phyloP scores from a whole-genome alignment of 2,113 vertebrate species.

The Peromyscus californicus region DNA sequence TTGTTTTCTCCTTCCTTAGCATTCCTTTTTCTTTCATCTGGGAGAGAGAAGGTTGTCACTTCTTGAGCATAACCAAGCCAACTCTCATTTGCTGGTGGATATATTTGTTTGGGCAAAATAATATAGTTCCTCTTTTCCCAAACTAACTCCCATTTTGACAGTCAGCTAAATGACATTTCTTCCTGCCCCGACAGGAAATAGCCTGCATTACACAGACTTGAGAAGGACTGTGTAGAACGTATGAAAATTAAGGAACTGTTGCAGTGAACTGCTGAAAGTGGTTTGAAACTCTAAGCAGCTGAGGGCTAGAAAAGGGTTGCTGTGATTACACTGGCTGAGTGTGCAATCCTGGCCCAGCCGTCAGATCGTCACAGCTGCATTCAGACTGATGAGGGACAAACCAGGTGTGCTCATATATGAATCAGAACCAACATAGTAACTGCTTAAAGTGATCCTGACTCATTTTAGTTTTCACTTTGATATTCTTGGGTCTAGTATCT shows the following conservation, averaged over 20 bases:
- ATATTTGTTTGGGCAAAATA: neutral
- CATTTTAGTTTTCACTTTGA: neutral
- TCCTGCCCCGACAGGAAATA: neutral
- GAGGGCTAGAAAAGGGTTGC: rapidly evolving
- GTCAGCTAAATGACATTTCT: neutral
- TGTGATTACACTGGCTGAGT: neutral
- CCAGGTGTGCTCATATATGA: neutral
- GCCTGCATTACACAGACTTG: neutral
- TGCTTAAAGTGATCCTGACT: neutral
- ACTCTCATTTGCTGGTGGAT: neutral
- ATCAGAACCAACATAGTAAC: neutral
- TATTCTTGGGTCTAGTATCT: neutral
- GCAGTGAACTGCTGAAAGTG: neutral
- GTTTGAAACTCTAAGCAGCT: neutral
- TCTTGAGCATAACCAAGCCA: neutral
- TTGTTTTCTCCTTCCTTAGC: neutral
- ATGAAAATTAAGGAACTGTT: neutral
- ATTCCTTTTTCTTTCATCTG: neutral
- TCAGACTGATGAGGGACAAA: neutral
- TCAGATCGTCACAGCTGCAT: neutral
- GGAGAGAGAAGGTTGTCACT: neutral
- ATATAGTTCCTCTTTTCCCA: neutral
- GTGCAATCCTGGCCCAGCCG: neutral
- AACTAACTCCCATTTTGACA: neutral
- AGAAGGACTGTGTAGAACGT: neutral